A percentile compares a stretch with the other conserved stretches of the same genome.
phyloP scores from a whole-genome alignment of 1,140 invertebrate genomes.

The Lasaia peninsularis region DNA sequence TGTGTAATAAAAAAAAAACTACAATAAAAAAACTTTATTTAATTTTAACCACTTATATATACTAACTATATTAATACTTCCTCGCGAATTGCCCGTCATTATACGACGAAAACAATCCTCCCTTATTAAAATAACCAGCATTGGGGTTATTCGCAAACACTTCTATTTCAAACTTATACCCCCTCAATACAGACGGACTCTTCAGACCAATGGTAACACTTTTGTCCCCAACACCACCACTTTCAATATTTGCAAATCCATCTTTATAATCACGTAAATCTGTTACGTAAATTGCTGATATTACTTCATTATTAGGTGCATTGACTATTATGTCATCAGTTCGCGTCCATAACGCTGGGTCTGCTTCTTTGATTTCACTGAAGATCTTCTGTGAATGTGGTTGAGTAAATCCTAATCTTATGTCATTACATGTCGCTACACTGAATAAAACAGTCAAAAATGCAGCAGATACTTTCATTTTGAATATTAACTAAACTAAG shows the following conservation, averaged over 20 bases:
- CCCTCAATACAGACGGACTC: conserved; percentile 57
- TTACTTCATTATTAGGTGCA: conserved; percentile 46
- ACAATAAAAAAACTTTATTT: background rate
- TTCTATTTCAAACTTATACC: conserved; percentile 60
- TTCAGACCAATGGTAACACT: conserved; percentile 52
- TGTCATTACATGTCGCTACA: conserved; percentile 39
- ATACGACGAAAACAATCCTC: conserved; percentile 30
- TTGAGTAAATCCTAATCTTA: conserved; percentile 38
- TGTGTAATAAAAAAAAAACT: no score
- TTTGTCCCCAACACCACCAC: conserved; percentile 51
- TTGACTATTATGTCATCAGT: conserved; percentile 54
- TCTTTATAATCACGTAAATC: conserved; percentile 55
- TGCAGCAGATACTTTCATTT: conserved; percentile 13
- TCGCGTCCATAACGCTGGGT: conserved; percentile 58
- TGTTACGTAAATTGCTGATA: conserved; percentile 49
- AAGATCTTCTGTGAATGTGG: conserved; percentile 46
- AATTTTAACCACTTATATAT: no score
- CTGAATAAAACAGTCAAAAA: conserved; percentile 15
- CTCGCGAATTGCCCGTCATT: conserved; percentile 40
- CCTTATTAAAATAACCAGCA: conserved; percentile 37
- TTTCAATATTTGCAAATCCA: conserved; percentile 50
- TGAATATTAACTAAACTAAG: background rate
- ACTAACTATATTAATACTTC: conserved; percentile 39
- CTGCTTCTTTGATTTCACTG: conserved; percentile 54
- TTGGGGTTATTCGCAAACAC: conserved; percentile 47